Percentiles rank a stretch among this genome's conserved stretches.
These are phyloP conservation scores for Chironomus tepperi DNA, from an alignment of 1,140 invertebrate species.

Conservation along the genomic window DNA sequence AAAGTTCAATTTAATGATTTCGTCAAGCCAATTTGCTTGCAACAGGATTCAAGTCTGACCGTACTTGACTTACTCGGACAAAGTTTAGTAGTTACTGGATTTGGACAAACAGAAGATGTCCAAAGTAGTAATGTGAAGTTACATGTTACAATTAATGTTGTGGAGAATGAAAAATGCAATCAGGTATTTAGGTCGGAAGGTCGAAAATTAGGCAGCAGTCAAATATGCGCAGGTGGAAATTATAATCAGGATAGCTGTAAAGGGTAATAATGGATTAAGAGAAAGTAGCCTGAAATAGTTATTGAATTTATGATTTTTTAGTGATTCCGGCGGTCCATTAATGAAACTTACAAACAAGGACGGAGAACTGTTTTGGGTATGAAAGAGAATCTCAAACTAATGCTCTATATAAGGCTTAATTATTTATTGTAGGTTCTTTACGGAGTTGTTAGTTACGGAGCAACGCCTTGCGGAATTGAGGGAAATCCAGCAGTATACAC, in stretches of 20 bases:
- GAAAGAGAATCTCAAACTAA: no score
- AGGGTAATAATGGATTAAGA: not conserved
- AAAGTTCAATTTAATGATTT: slow-evolving; percentile 46
- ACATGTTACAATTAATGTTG: slow-evolving; percentile 32
- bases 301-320: not conserved
- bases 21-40: slow-evolving; percentile 63
- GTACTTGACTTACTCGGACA: slow-evolving; percentile 40
- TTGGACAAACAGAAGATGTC: slow-evolving; percentile 51
- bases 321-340: slow-evolving; percentile 1
- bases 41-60: slow-evolving; percentile 37
- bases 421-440: not conserved
- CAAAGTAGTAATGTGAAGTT: slow-evolving; percentile 44
- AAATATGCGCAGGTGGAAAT: slow-evolving; percentile 1
- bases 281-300: not conserved
- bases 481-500: slow-evolving; percentile 62
- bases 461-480: slow-evolving; percentile 50
- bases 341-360: slow-evolving; percentile 5
- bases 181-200: not conserved
- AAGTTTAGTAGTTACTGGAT: slow-evolving; percentile 51
- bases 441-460: slow-evolving; percentile 56
- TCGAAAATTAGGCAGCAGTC: not conserved
- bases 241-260: not conserved
- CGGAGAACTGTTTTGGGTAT: not conserved
- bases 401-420: no score
- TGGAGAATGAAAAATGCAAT: not conserved